Evolutionary conservation across 2,888 invertebrate genomes (phyloP).

Genomic region (Drosophila formosana): DNA sequence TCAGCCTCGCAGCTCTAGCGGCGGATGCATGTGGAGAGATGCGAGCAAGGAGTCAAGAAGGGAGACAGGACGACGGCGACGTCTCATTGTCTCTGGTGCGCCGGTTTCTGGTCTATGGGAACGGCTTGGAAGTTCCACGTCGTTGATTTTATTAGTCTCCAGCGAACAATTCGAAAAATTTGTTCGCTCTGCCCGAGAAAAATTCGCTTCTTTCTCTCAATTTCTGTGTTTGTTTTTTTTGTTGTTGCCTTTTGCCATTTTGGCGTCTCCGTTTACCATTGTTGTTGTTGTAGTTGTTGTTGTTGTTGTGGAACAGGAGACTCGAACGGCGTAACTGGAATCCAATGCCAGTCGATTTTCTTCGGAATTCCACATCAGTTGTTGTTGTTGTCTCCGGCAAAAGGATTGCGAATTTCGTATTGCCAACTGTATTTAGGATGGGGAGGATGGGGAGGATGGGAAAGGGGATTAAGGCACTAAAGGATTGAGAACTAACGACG

Average conservation of each 20-base stretch:
- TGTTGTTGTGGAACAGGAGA: constrained; percentile 40
- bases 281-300: constrained; percentile 34
- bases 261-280: constrained; percentile 50
- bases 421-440: constrained; percentile 17
- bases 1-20: neutral
- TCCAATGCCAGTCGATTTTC: constrained; percentile 81
- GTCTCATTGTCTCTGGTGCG: constrained; percentile 71
- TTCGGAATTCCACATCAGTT: constrained; percentile 67
- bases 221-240: constrained; percentile 26
- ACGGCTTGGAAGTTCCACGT: constrained; percentile 84
- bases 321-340: constrained; percentile 58
- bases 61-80: constrained; percentile 30
- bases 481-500: constrained; percentile 66
- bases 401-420: constrained; percentile 76
- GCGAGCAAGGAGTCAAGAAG: neutral
- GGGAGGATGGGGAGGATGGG: constrained; percentile 10
- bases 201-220: constrained; percentile 47
- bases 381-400: constrained; percentile 49
- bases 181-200: constrained; percentile 77
- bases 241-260: constrained; percentile 18
- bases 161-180: constrained; percentile 85
- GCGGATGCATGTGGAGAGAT: constrained; percentile 41
- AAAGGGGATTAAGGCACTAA: constrained; percentile 14
- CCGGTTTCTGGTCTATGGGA: constrained; percentile 67
- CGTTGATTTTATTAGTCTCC: constrained; percentile 85